Evolutionary conservation across 2,797 vertebrate genomes (phyloP), one percentile per base, ranked within the genome.

Genomic region (Stomatorhinus walkeri): DNA sequence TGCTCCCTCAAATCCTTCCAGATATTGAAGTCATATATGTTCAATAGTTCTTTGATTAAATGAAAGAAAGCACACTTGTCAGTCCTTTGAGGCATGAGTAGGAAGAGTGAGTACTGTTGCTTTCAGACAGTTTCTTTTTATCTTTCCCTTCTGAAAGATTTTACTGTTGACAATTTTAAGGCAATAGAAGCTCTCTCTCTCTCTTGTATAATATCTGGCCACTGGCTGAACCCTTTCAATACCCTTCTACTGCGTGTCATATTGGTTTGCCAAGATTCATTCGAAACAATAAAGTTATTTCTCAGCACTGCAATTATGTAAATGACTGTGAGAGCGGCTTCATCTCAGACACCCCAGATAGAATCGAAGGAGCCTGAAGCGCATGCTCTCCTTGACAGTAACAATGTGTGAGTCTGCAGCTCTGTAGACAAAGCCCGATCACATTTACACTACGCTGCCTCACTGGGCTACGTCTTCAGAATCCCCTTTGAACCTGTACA

Each of bases 141-240:
- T 24, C 83, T 32, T 85, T 51, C 10, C 22, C 22, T 24, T 85
- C 48, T 85, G 48, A 49, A 32, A 10, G 22, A 85, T 85, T 85
- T 85, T 51, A 85, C 43, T 51, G n/a, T 85, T 36, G 68, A 16
- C 32, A 76, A 7, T 40, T 76, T 76, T 76, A 76, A 76, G 32
- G 68, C 28, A 76, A 76, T 76, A 76, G 48, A 51, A 85, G n/a
- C 22, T 85, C 43, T 49, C n/a, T 85, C 43, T 49, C n/a, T 49
- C 83, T 46, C 48, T 85, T 14, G 83, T 51, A 51, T 49, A 49
- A 85, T 85, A 49, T 85, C n/a, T 85, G 48, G 83, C 83, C 83
- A 51, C 22, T 52, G 83, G 46, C 24, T 51, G 83, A 85, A 51
- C 8, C 48, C 46, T 85, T 85, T 51, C 24, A 24, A 85, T 51